Conservation (phyloP, 2,888 invertebrate genomes). For the Panopea generosa region DNA sequence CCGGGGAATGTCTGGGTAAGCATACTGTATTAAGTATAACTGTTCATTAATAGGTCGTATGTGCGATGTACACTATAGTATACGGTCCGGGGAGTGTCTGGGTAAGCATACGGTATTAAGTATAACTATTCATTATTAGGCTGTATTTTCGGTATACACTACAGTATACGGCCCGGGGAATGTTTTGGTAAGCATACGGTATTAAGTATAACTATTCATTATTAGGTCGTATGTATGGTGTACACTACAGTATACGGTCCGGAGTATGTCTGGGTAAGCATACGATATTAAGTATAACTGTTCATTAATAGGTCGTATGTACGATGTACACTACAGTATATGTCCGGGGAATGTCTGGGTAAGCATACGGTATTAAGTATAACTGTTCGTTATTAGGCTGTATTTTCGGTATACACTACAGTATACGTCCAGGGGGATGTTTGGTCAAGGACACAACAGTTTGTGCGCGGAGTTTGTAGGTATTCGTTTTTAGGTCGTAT, state of each 20-base stretch:
- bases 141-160: slow-evolving; percentile 67
- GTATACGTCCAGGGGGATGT: slow-evolving; percentile 55
- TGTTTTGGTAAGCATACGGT: no score
- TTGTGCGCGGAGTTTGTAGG: no score
- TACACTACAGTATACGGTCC: slow-evolving; percentile 69
- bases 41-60: neutral
- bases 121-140: slow-evolving; percentile 68
- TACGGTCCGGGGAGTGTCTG: slow-evolving; percentile 17
- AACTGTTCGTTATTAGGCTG: slow-evolving; percentile 34
- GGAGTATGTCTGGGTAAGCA: slow-evolving; percentile 57
- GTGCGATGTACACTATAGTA: slow-evolving; percentile 70
- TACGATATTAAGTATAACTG: slow-evolving; percentile 70
- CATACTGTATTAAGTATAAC: no score
- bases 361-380: no score
- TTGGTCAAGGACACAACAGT: no score
- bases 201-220: no score
- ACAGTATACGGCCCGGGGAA: slow-evolving; percentile 63
- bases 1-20: slow-evolving; percentile 59
- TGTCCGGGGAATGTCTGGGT: neutral
- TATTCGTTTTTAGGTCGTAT: no score
- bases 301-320: slow-evolving; percentile 69
- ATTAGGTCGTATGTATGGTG: slow-evolving; percentile 62
- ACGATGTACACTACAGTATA: slow-evolving; percentile 67
- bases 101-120: slow-evolving; percentile 45
- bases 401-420: slow-evolving; percentile 67